These are phyloP conservation scores for Calephelis nemesis DNA, from an alignment of 1,140 invertebrate species.

Conservation along the genomic window DNA sequence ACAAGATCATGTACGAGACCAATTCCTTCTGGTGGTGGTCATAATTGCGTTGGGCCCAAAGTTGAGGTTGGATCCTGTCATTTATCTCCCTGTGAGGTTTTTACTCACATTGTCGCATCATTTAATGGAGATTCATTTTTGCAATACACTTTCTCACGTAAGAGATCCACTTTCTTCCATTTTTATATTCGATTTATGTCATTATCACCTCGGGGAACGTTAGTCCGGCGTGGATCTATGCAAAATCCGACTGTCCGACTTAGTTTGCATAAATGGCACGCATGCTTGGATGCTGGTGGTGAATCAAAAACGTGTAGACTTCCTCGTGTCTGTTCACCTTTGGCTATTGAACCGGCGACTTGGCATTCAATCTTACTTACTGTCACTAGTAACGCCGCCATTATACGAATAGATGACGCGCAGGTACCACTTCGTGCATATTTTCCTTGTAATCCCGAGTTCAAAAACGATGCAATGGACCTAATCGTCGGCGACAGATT, in stretches of 20 bases:
- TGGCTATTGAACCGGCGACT: conserved; percentile 43
- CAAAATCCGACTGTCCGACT: conserved; percentile 47
- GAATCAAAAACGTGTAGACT: conserved; percentile 44
- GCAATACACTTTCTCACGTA: conserved; percentile 53
- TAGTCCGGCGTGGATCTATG: conserved; percentile 47
- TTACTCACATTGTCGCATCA: conserved; percentile 47
- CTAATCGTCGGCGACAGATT: conserved; percentile 58
- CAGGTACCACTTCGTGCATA: conserved; percentile 38
- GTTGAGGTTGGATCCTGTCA: conserved; percentile 61
- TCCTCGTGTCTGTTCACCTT: conserved; percentile 49
- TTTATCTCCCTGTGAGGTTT: conserved; percentile 55
- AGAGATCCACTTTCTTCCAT: conserved; percentile 58
- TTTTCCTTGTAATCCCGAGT: conserved; percentile 59
- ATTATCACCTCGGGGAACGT: conserved; percentile 57
- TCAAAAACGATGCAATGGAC: conserved; percentile 49
- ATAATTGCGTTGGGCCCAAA: conserved; percentile 48
- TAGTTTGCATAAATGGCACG: conserved; percentile 62
- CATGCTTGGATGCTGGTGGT: conserved; percentile 60
- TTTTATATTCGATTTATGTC: conserved; percentile 63
- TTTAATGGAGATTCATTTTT: conserved; percentile 63
- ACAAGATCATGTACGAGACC: conserved; percentile 62
- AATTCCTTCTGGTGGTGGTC: conserved; percentile 49
- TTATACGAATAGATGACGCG: conserved; percentile 55
- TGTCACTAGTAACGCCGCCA: conserved; percentile 52
- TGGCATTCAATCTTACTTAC: conserved; percentile 59